These are phyloP conservation scores for Endomychus coccineus DNA, from an alignment of 2,888 invertebrate species.

Conservation along the genomic window DNA sequence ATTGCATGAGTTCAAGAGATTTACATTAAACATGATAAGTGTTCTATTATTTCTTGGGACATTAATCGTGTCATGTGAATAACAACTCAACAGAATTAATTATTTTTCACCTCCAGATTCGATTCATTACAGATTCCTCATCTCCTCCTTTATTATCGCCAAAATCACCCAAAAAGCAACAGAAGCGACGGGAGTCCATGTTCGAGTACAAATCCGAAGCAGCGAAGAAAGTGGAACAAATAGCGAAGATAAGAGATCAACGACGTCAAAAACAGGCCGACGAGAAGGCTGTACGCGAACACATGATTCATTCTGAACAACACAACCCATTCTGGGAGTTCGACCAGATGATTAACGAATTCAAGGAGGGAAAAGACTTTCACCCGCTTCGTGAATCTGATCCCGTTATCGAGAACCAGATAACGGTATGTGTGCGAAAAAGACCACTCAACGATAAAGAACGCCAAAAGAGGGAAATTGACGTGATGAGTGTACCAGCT, in stretches of 20 bases:
- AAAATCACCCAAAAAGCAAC: conserved; percentile 21
- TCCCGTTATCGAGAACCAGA: conserved; percentile 83
- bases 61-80: too few species aligned
- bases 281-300: conserved; percentile 80
- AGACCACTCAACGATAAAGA: conserved; percentile 95
- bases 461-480: conserved; percentile 75
- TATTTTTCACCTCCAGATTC: too few species aligned
- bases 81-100: too few species aligned
- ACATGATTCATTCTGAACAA: conserved; percentile 82
- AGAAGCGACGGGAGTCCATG: conserved; percentile 27
- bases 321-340: conserved; percentile 98
- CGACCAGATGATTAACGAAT: conserved; percentile 88
- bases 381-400: conserved; percentile 79
- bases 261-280: conserved; percentile 82
- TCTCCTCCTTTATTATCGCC: conserved; percentile 22
- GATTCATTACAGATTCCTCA: background rate
- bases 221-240: conserved; percentile 81
- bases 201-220: conserved; percentile 38
- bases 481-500: conserved; percentile 92
- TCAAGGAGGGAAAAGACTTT: conserved; percentile 75
- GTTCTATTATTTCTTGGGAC: too few species aligned
- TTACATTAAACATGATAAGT: too few species aligned
- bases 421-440: conserved; percentile 97
- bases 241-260: conserved; percentile 93
- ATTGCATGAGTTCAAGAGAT: too few species aligned